A percentile compares a stretch with the other conserved stretches of the same genome.
Conservation (phyloP, 2,888 invertebrate genomes). For the Parthenolecanium corni region DNA sequence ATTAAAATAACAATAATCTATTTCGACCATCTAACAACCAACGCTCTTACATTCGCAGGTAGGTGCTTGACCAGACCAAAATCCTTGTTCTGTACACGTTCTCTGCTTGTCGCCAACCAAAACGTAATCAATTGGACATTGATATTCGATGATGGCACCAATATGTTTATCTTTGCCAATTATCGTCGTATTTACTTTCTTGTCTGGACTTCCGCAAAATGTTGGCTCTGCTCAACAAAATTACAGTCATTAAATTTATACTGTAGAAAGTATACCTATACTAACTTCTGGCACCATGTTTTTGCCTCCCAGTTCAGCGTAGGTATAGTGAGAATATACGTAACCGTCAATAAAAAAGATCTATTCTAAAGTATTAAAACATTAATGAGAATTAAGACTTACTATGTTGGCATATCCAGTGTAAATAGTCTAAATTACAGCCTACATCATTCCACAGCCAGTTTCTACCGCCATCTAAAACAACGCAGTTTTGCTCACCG, state of each 20-base stretch:
- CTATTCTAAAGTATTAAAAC: too few species aligned
- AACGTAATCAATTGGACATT: conserved; percentile 72
- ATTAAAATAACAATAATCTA: too few species aligned
- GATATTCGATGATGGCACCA: conserved; percentile 60
- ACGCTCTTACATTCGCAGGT: conserved; percentile 67
- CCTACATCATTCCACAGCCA: conserved; percentile 94
- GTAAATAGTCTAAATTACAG: conserved; percentile 81
- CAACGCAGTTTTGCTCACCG: conserved; percentile 89
- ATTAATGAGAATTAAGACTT: too few species aligned
- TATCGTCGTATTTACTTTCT: conserved; percentile 69
- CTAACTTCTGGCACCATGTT: too few species aligned
- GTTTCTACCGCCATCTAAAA: conserved; percentile 74
- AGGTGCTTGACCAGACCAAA: conserved; percentile 72
- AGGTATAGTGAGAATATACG: too few species aligned
- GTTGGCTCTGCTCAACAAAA: conserved; percentile 53
- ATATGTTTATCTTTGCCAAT: conserved; percentile 51
- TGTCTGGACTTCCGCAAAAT: conserved; percentile 79
- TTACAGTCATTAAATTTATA: conserved; percentile 11
- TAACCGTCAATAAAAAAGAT: too few species aligned
- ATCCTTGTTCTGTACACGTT: conserved; percentile 60
- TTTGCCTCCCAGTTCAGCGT: too few species aligned
- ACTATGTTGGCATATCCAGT: conserved; percentile 89
- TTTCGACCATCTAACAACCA: too few species aligned
- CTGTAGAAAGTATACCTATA: conserved; percentile 8
- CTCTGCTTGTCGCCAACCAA: conserved; percentile 57